These are phyloP conservation scores for Cheilosia scutellata DNA, from an alignment of 2,888 invertebrate genomes.

Conservation along the genomic window DNA sequence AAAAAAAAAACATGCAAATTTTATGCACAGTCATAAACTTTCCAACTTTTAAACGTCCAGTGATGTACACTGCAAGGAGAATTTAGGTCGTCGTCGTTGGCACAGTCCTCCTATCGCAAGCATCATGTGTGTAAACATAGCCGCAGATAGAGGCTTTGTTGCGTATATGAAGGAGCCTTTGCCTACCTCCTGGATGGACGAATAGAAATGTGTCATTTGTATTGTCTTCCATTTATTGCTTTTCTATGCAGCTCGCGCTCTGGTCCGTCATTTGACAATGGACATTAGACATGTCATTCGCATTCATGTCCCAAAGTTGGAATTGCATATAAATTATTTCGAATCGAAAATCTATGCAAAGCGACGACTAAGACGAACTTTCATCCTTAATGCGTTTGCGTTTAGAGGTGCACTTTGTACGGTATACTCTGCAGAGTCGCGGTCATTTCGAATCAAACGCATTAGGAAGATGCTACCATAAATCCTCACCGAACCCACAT, in stretches of 20 bases:
- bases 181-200: conserved; percentile 30
- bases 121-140: conserved; percentile 22
- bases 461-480: background rate
- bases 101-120: conserved; percentile 1
- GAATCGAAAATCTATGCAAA: conserved; percentile 66
- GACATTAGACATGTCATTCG: conserved; percentile 24
- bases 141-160: conserved; percentile 36
- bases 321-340: conserved; percentile 65
- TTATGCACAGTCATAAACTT: conserved; percentile 77
- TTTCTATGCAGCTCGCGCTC: conserved; percentile 23
- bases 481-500: conserved; percentile 7
- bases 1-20: conserved; percentile 75
- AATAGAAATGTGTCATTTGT: conserved; percentile 72
- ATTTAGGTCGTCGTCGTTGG: conserved; percentile 50
- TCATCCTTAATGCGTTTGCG: conserved; percentile 45
- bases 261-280: conserved; percentile 24
- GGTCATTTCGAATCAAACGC: conserved; percentile 12
- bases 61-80: conserved; percentile 5
- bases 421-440: background rate
- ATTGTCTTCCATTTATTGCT: conserved; percentile 62
- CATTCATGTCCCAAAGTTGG: conserved; percentile 42
- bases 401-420: conserved; percentile 9
- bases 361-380: conserved; percentile 8
- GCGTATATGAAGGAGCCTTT: conserved; percentile 26
- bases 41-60: conserved; percentile 69